Evolutionary conservation across 2,888 invertebrate species (phyloP).

Genomic region (Phortica magna): DNA sequence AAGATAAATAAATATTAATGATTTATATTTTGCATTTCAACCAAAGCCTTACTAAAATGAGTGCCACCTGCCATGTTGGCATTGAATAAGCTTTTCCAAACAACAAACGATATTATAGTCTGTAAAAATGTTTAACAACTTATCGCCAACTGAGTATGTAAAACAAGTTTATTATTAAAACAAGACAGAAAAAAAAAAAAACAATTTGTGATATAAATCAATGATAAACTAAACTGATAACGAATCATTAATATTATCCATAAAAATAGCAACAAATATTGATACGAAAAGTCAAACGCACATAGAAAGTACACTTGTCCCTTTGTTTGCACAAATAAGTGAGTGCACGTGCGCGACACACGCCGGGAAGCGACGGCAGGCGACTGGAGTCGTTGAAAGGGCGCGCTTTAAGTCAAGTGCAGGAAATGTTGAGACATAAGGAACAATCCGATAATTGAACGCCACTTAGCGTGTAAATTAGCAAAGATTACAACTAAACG

Average conservation of each 20-base stretch:
- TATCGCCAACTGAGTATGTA: slow-evolving; percentile 46
- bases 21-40: too few relatives aligned
- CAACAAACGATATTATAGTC: too few relatives aligned
- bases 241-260: slow-evolving; percentile 35
- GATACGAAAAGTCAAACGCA: slow-evolving; percentile 6
- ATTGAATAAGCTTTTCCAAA: too few relatives aligned
- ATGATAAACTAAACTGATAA: slow-evolving; percentile 36
- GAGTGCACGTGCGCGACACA: slow-evolving; percentile 68
- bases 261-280: slow-evolving; percentile 5
- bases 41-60: too few relatives aligned
- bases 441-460: slow-evolving; percentile 36
- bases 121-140: background rate
- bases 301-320: slow-evolving; percentile 30
- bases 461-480: slow-evolving; percentile 46
- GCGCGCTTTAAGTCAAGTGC: slow-evolving; percentile 26
- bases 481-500: slow-evolving; percentile 22
- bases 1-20: too few relatives aligned
- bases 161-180: slow-evolving; percentile 61
- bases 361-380: slow-evolving; percentile 48
- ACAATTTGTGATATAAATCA: slow-evolving; percentile 42
- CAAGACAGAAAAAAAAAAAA: slow-evolving; percentile 35
- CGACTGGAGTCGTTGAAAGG: slow-evolving; percentile 18
- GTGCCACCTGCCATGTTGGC: too few relatives aligned
- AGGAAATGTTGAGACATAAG: slow-evolving; percentile 11
- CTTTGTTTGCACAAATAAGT: slow-evolving; percentile 2